A percentile compares a stretch with the other conserved stretches of the same genome.
phyloP scores from a whole-genome alignment of 53 echinoderm and acorn worm genomes.

The Pentamera pediparva region DNA sequence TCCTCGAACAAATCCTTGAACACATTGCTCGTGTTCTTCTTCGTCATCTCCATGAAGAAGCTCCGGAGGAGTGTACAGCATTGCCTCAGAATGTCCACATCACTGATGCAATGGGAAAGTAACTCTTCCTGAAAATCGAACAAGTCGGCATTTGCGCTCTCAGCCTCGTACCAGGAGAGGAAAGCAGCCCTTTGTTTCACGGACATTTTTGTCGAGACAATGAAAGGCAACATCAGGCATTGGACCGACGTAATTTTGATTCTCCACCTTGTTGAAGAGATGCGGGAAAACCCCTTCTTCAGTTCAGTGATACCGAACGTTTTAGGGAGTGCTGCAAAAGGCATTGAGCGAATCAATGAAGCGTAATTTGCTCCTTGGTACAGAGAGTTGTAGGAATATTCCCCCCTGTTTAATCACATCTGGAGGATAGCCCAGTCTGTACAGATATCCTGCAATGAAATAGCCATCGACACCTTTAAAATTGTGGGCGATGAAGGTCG shows the following conservation, averaged over 20 bases:
- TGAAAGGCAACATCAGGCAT: conserved; percentile 23
- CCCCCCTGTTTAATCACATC: conserved; percentile 32
- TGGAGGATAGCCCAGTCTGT: conserved; percentile 8
- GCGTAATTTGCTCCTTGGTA: not conserved
- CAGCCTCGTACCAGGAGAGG: conserved; percentile 2
- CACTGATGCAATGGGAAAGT: conserved; percentile 29
- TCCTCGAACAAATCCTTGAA: not conserved
- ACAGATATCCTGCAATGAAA: conserved; percentile 32
- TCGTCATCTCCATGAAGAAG: conserved; percentile 23
- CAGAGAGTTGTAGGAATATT: conserved; percentile 17
- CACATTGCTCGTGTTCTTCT: not conserved
- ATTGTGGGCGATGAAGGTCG: conserved; percentile 38
- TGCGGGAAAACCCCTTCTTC: conserved; percentile 41
- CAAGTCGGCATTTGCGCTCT: not conserved
- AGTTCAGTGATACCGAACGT: conserved; percentile 26
- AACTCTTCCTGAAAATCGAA: conserved; percentile 37
- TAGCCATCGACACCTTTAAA: too few species aligned
- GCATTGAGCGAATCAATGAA: conserved; percentile 42
- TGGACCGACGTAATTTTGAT: conserved; percentile 23
- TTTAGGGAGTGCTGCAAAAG: conserved; percentile 10
- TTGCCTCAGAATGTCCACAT: conserved; percentile 39
- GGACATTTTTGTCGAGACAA: conserved; percentile 11
- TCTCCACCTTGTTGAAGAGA: conserved; percentile 28
- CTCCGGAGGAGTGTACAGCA: conserved; percentile 26
- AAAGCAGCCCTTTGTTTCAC: conserved; percentile 9